Evolutionary conservation across 2,797 vertebrate genomes (phyloP).

Genomic region (Thunnus albacares): DNA sequence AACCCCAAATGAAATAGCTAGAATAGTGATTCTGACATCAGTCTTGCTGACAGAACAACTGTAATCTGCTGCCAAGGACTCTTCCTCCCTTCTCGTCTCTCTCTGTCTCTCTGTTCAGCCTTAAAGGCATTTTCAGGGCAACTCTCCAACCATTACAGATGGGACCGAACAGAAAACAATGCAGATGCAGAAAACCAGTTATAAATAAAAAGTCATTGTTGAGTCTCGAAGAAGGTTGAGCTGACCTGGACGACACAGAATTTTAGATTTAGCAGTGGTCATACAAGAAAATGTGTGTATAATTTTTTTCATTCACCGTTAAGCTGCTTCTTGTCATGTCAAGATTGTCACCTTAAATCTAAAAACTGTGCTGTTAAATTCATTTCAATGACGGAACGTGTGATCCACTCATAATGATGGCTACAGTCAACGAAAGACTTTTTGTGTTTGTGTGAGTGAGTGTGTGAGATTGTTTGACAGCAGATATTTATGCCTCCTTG

Average conservation of each 20-base stretch:
- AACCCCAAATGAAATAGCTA: slow-evolving; percentile 56
- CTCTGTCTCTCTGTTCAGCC: slow-evolving; percentile 24
- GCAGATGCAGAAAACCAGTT: slow-evolving; percentile 44
- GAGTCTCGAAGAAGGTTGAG: slow-evolving; percentile 5
- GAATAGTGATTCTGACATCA: slow-evolving; percentile 62
- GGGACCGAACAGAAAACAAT: slow-evolving; percentile 38
- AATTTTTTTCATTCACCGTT: too few relatives aligned
- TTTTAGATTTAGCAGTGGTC: slow-evolving; percentile 12
- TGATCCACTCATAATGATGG: too few relatives aligned
- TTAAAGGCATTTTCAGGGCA: slow-evolving; percentile 53
- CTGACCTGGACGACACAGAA: slow-evolving; percentile 31
- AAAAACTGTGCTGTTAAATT: neutral
- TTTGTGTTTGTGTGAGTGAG: neutral
- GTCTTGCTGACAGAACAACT: slow-evolving; percentile 63
- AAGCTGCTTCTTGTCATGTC: neutral
- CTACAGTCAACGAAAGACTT: neutral
- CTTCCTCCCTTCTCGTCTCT: slow-evolving; percentile 42
- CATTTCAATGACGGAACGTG: neutral
- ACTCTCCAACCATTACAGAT: slow-evolving; percentile 49
- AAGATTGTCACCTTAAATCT: neutral
- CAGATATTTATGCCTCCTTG: slow-evolving; percentile 13
- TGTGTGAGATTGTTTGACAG: slow-evolving; percentile 27
- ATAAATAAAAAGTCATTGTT: slow-evolving; percentile 28
- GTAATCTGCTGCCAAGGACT: slow-evolving; percentile 60
- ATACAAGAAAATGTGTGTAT: neutral